Percentiles rank a stretch among this genome's conserved stretches.
Evolutionary conservation across 2,888 invertebrate species (phyloP).

Genomic region (Xestia sexstrigata): DNA sequence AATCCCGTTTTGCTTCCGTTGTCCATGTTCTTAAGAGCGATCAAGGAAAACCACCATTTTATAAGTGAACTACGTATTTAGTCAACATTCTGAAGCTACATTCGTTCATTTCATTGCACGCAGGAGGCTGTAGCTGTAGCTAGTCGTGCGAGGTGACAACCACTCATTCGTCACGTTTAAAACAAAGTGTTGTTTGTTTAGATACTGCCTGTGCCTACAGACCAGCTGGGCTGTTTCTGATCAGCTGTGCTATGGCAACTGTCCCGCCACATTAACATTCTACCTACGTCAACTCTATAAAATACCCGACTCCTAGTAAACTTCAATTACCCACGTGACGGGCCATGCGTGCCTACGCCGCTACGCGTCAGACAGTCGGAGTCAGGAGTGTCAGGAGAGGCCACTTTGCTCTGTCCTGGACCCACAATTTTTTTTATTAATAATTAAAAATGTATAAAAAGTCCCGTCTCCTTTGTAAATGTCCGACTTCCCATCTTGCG

Average conservation of each 20-base stretch:
- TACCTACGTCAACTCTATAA: not conserved
- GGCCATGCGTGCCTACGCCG: not conserved
- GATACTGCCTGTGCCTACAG: not conserved
- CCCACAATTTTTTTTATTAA: not conserved
- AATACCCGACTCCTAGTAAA: not conserved
- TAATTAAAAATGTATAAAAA: not conserved
- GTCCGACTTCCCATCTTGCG: not conserved
- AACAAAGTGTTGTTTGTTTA: constrained; percentile 18
- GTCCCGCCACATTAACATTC: not conserved
- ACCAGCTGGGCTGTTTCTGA: not conserved
- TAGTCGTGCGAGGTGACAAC: not conserved
- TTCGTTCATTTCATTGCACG: not conserved
- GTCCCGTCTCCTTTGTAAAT: not conserved
- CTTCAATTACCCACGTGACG: not conserved
- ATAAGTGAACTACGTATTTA: not conserved
- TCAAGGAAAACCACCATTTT: constrained; percentile 38
- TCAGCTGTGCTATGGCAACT: not conserved
- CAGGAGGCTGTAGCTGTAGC: not conserved
- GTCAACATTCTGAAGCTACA: not conserved
- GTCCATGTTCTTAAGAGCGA: constrained; percentile 4
- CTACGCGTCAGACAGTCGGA: not conserved
- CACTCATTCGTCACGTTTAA: not conserved
- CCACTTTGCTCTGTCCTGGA: not conserved
- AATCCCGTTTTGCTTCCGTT: not conserved
- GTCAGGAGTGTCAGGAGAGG: not conserved